A percentile compares a stretch with the other conserved stretches of the same genome.
Conservation (phyloP, 2,797 vertebrate genomes). For the Morus bassanus region DNA sequence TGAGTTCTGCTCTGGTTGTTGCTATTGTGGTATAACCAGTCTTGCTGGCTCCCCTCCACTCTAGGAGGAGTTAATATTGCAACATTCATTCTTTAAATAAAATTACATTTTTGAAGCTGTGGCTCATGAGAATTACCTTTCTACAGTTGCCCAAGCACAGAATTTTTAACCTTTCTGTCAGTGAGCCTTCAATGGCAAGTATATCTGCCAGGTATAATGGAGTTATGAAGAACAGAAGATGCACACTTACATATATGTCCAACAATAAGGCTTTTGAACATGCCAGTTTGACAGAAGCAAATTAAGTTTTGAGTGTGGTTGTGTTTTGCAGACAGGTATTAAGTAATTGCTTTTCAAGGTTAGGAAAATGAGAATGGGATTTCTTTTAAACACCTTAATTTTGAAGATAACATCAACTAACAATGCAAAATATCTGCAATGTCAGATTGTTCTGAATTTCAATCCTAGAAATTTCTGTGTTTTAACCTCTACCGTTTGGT, state of each 20-base stretch:
- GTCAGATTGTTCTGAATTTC: neutral
- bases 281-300: neutral
- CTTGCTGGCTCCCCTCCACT: neutral
- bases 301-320: neutral
- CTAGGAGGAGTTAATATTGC: neutral
- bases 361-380: neutral
- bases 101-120: neutral
- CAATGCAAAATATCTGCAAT: neutral
- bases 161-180: neutral
- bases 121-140: neutral
- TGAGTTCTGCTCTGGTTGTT: neutral
- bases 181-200: neutral
- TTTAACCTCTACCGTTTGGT: neutral
- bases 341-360: neutral
- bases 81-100: neutral
- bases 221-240: neutral
- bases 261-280: neutral
- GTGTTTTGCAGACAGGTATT: neutral
- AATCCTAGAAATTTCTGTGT: neutral
- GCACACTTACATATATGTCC: neutral
- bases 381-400: neutral
- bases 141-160: neutral
- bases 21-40: conserved; percentile 24
- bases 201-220: neutral
- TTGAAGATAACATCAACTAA: neutral